A percentile compares a stretch with the other conserved stretches of the same genome.
phyloP scores from a whole-genome alignment of 2,113 vertebrate species.

The Bos javanicus region DNA sequence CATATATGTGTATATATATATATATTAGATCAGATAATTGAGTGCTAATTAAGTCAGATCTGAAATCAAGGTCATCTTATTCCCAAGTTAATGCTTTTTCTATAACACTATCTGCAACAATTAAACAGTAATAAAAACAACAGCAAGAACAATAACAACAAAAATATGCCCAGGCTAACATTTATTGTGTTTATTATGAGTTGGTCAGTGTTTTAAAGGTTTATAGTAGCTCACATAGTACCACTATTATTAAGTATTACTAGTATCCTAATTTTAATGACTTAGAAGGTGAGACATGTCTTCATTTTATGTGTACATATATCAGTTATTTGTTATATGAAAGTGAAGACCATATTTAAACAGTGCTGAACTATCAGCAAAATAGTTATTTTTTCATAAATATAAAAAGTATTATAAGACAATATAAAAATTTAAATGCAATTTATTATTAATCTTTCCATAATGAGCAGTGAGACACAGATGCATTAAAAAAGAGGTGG shows the following conservation, averaged over 20 bases:
- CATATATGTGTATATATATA: fast-evolving
- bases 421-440: background rate
- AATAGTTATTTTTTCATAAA: background rate
- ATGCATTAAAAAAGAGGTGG: background rate
- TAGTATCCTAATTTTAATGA: background rate
- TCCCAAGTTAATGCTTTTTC: background rate
- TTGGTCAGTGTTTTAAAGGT: background rate
- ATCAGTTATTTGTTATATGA: background rate
- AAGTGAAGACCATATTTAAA: background rate
- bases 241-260: background rate
- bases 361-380: background rate
- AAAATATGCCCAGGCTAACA: background rate
- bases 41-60: background rate
- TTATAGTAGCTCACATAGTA: background rate
- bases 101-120: background rate
- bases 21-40: background rate
- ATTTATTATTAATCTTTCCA: background rate
- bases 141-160: background rate
- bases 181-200: background rate
- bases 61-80: background rate
- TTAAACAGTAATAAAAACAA: background rate
- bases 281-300: background rate
- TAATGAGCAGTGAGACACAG: background rate
- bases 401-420: background rate
- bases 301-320: background rate